These are phyloP conservation scores for Drosophila malerkotliana DNA, from an alignment of 1,140 invertebrate genomes.

Conservation along the genomic window DNA sequence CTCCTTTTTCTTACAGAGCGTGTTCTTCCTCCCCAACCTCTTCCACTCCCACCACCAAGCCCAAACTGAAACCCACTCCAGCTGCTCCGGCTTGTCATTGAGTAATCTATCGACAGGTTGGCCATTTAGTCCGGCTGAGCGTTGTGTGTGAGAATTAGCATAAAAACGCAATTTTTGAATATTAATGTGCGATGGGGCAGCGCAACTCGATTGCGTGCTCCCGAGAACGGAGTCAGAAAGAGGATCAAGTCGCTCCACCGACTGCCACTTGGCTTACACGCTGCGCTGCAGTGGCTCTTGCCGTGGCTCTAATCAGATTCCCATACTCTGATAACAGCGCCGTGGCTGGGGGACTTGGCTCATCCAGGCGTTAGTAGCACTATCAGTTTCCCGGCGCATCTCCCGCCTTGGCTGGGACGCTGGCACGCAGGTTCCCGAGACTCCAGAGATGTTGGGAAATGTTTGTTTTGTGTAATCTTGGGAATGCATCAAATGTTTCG, in stretches of 20 bases:
- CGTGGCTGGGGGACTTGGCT: slow-evolving; percentile 32
- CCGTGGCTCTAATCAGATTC: slow-evolving; percentile 46
- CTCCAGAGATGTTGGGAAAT: slow-evolving; percentile 62
- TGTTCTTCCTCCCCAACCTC: slow-evolving; percentile 22
- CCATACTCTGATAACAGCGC: slow-evolving; percentile 61
- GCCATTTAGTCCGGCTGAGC: slow-evolving; percentile 48
- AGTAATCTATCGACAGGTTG: slow-evolving; percentile 83
- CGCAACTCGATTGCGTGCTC: slow-evolving; percentile 62
- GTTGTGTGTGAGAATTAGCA: slow-evolving; percentile 77
- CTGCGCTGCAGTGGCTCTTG: slow-evolving; percentile 24
- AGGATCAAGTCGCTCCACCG: slow-evolving; percentile 29
- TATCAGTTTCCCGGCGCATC: slow-evolving; percentile 42
- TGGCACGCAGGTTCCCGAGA: slow-evolving; percentile 55
- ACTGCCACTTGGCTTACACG: slow-evolving; percentile 76
- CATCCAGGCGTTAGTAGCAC: slow-evolving; percentile 39
- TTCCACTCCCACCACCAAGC: neutral
- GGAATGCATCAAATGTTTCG: slow-evolving; percentile 58
- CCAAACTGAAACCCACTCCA: slow-evolving; percentile 3
- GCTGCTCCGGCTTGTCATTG: slow-evolving; percentile 72
- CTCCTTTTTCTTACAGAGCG: slow-evolving; percentile 7
- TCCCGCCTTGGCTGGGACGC: slow-evolving; percentile 24
- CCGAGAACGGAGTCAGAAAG: slow-evolving; percentile 10
- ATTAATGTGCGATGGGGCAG: slow-evolving; percentile 72
- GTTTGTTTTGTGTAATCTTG: slow-evolving; percentile 62
- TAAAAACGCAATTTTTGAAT: slow-evolving; percentile 84